Conservation (phyloP, 1,140 invertebrate genomes). For the Platyscapa corneri region DNA sequence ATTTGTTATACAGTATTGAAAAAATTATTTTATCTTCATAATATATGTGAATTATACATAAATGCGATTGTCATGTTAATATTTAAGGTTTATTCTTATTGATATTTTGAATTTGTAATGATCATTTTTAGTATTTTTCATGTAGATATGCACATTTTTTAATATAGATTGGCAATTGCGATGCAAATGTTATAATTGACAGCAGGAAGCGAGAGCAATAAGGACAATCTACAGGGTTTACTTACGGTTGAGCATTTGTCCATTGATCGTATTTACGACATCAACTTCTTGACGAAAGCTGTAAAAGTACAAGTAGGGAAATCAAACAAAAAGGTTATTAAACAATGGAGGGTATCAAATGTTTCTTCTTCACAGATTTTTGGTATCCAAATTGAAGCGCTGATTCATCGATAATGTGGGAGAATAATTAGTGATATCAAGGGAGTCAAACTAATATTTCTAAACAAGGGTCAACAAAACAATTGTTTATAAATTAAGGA, state of each 20-base stretch:
- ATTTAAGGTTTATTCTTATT: no score
- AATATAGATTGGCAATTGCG: neutral
- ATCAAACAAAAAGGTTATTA: slow-evolving; percentile 60
- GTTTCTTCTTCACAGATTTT: neutral
- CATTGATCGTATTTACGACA: slow-evolving; percentile 71
- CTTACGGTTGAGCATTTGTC: slow-evolving; percentile 67
- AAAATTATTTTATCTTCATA: no score
- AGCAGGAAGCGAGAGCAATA: slow-evolving; percentile 42
- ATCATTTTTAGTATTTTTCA: neutral
- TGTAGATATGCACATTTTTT: no score
- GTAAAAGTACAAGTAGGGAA: slow-evolving; percentile 75
- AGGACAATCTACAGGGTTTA: slow-evolving; percentile 63
- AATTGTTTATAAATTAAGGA: no score
- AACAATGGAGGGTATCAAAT: neutral
- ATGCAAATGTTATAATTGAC: neutral
- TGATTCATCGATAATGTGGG: neutral
- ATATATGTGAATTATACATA: no score
- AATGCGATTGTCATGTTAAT: no score
- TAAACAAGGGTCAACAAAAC: neutral
- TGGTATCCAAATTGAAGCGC: neutral
- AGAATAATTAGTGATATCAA: neutral
- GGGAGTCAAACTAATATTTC: neutral
- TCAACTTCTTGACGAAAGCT: slow-evolving; percentile 85
- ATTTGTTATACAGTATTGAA: no score
- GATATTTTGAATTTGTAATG: no score